These are phyloP conservation scores for Amaurobius ferox DNA, from an alignment of 2,888 invertebrate species.

Conservation along the genomic window DNA sequence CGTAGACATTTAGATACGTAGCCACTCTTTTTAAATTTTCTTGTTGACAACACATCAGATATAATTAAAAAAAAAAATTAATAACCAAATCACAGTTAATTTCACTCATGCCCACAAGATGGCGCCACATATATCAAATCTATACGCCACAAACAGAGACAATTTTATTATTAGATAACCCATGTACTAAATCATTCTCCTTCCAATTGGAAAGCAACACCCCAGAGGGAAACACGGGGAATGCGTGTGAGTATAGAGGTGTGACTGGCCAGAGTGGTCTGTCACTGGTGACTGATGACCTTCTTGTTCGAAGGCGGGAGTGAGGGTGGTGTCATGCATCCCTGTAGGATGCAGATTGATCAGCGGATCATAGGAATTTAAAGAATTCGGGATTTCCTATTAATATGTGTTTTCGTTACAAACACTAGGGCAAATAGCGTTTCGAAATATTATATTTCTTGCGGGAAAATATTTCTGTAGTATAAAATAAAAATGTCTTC, in stretches of 20 bases:
- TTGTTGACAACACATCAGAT: too few species aligned
- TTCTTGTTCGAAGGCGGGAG: constrained; percentile 73
- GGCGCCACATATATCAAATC: background rate
- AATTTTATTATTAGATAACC: background rate
- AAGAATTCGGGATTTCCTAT: too few species aligned
- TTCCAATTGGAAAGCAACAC: constrained; percentile 6
- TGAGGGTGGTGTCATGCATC: constrained; percentile 68
- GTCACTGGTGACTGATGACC: constrained; percentile 69
- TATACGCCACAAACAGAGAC: background rate
- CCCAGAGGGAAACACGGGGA: background rate
- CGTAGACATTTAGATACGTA: too few species aligned
- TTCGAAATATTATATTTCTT: too few species aligned
- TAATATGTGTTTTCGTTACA: too few species aligned
- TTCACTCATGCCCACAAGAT: background rate
- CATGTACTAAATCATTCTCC: constrained; percentile 4
- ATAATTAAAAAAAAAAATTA: too few species aligned
- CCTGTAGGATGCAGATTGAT: constrained; percentile 25
- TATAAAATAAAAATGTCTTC: too few species aligned
- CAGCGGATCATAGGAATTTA: background rate
- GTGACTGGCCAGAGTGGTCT: constrained; percentile 61
- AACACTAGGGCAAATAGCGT: too few species aligned
- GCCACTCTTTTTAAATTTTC: too few species aligned
- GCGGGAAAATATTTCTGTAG: too few species aligned
- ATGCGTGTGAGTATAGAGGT: constrained; percentile 56
- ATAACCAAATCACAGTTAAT: too few species aligned